Base-by-base conservation (phyloP, 2,113 vertebrate genomes). In the human (Homo sapiens) region DNA sequence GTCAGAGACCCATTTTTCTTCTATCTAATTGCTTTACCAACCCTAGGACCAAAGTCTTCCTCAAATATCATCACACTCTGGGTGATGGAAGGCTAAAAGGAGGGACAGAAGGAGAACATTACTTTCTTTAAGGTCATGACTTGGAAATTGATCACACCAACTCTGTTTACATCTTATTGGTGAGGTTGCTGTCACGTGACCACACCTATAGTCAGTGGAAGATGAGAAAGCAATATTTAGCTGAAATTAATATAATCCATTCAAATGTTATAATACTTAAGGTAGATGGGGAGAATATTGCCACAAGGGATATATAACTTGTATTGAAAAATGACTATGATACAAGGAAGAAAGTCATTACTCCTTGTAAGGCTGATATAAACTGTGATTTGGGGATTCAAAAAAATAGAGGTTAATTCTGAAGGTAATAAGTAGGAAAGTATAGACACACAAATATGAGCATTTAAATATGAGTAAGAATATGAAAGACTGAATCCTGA, bases 401-500 rank as follows among this genome's bases (percentile, higher is more conserved):
- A 68, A 45, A 45, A 88, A 30, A 64, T 48, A 38, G 22, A 68
- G 30, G 45, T 75, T 82, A 96, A 89, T 82, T 88, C 2, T 48
- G 23, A 23, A 38, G 40, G 23, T 76, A 83, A 68, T 78, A 13
- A 52, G 30, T 18, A 38, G 17, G 45, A 52, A 79, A 66, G 7
- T 59, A 10, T 80, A 61, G 6, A 80, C n/a, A 64, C 1, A 89
- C 30, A 59, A 59, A 22, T 84, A 7, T 84, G 10, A 89, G n/a
- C 17, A 85, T 50, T 40, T 85, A 84, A 57, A 23, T 80, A 48
- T 79, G 18, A 3, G 2, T 75, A 90, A 66, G 27, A 93, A 17
- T 90, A 93, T 66, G 38, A 75, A 95, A 81, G 72, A 43, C 35
- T 85, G n/a, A 89, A 93, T 95, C 90, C 73, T 90, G 64, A 78